Evolutionary conservation across 1,140 invertebrate genomes (phyloP).

Genomic region (Gryllus bimaculatus): DNA sequence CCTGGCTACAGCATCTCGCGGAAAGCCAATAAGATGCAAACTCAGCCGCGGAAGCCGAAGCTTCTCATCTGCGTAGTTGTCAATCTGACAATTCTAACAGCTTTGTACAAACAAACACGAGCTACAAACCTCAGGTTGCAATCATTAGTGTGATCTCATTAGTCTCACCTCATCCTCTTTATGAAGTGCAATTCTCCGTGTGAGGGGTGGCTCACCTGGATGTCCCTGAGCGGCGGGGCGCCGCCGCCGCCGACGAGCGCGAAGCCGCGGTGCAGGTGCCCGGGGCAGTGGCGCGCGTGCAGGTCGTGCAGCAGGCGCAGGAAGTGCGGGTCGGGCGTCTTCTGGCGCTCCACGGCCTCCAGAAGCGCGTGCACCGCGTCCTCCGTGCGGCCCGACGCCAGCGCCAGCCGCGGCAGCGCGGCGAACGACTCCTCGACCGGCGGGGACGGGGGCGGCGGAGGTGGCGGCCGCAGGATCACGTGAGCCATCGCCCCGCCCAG

Average conservation of each 20-base stretch:
- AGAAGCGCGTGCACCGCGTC: not conserved
- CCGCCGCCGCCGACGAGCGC: slow-evolving; percentile 15
- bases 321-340: slow-evolving; percentile 38
- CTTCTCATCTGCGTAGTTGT: too few relatives aligned
- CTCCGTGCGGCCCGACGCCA: not conserved
- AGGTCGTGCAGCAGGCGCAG: slow-evolving; percentile 29
- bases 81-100: too few relatives aligned
- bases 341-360: slow-evolving; percentile 29
- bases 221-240: too few relatives aligned
- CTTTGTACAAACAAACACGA: too few relatives aligned
- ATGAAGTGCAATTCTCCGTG: too few relatives aligned
- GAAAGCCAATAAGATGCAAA: too few relatives aligned
- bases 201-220: not conserved
- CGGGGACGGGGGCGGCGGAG: too few relatives aligned
- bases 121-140: too few relatives aligned
- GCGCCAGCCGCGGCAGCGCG: not conserved
- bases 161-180: too few relatives aligned
- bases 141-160: too few relatives aligned
- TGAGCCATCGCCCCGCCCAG: not conserved
- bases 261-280: slow-evolving; percentile 41
- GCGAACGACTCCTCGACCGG: not conserved
- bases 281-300: slow-evolving; percentile 29
- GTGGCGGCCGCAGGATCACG: not conserved
- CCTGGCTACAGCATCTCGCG: too few relatives aligned
- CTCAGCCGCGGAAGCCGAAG: too few relatives aligned